Evolutionary conservation across 2,888 invertebrate species (phyloP), one percentile per base, ranked within the genome.

Genomic region (Eubasilissa splendida): DNA sequence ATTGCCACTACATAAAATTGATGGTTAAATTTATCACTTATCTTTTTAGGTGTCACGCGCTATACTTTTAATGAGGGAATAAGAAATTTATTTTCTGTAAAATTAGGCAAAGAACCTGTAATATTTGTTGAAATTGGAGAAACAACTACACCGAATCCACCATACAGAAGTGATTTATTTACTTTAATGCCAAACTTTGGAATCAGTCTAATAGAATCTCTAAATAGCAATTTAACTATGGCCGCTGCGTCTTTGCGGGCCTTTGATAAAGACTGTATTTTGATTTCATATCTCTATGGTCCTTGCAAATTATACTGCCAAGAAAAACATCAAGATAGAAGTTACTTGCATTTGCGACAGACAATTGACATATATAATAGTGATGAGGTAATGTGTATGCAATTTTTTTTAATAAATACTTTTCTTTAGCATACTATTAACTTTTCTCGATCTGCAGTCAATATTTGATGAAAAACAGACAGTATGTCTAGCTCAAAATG

Each of bases 251-350:
- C 76, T 0, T 58, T 76, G 22, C 31, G 63, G 33, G 42, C 31
- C 0, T 54, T 52, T 14, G 52, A 76, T 31, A 59, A 76, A 54
- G 63, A 22, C 14, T 76, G 63, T 52, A 14, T 76, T 22, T 63
- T 76, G n/a, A 54, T 63, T 22, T 63, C 53, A 5, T 76, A 52
- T 52, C 53, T 73, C 8, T 76, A 33, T 22, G 73, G 77, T 56
- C 59, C 77, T 22, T 54, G 53, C 14, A 65, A 76, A 14, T 71
- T 77, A 31, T 75, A 73, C 53, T 76, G 73, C 52, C 71, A 63
- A 52, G 70, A 65, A 22, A 68, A 80, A 33, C 54, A 53, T 12
- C 52, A 59, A 12, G 53, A 53, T 7, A 33, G n/a, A 11, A 52
- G 59, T 76, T 54, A 76, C 52, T 68, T 80, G 42, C n/a, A 54